Base-by-base conservation (phyloP, 2,113 vertebrate genomes). In the Chrysemys picta region DNA sequence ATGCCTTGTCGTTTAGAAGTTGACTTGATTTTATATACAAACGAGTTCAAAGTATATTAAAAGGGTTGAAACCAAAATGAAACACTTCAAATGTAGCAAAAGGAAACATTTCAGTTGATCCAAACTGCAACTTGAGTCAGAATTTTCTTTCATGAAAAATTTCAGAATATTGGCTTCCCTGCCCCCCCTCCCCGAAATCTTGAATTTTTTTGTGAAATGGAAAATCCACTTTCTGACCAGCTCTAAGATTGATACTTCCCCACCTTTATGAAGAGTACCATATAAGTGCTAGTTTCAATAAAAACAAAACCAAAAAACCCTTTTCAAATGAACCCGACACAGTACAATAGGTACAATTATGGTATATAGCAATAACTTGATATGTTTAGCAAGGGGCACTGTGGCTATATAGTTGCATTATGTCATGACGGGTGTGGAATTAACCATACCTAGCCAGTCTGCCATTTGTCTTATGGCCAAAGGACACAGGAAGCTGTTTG, bases 171-270 rank as follows among this genome's bases (percentile, higher is more conserved):
- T 65, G 62, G 62, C 6, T 35, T 65, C 35, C 4, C 3, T 3
- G 3, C 31, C 31, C 27, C 6, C 4, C 3, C 6, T 3, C 31
- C 31, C 27, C 6, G 29, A 35, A 35, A 65, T 35, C 62, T 35
- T 65, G 62, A 65, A 31, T 1, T 65, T 65, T 12, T 27, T 24
- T 93, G 65, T 6, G 24, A 79, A 19, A 88, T 27, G 89, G 95
- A 92, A 84, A 97, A 97, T 96, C 93, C 86, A 87, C 94, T 95
- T 90, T 93, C 91, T 76, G 59, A 13, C 88, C 91, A 9, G 84
- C 35, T 85, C 89, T 96, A 89, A 94, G 93, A 65, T 17, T 65
- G 14, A 35, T 65, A 35, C 27, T 59, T 59, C 35, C 29, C 29
- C 62, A 62, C 62, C 31, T 65, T 35, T 35, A 65, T 65, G 62